phyloP scores from a whole-genome alignment of 1,140 invertebrate genomes.

The Drosophila pachea region DNA sequence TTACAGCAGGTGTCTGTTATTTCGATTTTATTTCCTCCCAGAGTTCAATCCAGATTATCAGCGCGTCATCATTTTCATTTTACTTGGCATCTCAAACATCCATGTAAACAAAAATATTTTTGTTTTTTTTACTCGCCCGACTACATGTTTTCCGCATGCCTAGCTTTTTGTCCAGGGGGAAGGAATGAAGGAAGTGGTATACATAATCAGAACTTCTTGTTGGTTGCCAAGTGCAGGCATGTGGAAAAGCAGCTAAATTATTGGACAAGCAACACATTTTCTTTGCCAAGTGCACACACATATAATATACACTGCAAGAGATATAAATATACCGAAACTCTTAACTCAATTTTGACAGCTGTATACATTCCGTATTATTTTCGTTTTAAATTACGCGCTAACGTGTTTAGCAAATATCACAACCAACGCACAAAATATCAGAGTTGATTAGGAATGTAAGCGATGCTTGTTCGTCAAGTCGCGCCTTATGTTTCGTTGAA shows the following conservation, averaged over 20 bases:
- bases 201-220: conserved; percentile 12
- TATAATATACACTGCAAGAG: background rate
- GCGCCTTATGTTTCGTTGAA: conserved; percentile 4
- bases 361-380: background rate
- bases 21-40: background rate
- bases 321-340: background rate
- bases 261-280: conserved; percentile 13
- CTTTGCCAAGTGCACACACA: conserved; percentile 5
- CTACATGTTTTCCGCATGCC: conserved; percentile 47
- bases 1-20: background rate
- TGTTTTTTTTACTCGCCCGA: conserved; percentile 47
- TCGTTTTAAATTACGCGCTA: conserved; percentile 14
- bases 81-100: conserved; percentile 1
- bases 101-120: conserved; percentile 70
- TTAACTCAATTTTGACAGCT: background rate
- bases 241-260: conserved; percentile 35
- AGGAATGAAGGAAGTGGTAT: conserved; percentile 3
- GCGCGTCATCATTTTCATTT: conserved; percentile 22
- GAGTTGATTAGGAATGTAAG: background rate
- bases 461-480: background rate
- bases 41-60: conserved; percentile 26
- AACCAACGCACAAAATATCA: conserved; percentile 10
- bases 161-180: background rate
- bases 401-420: conserved; percentile 13
- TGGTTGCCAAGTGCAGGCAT: conserved; percentile 55